Conservation (phyloP, 2,113 vertebrate species). For the Colossoma macropomum region DNA sequence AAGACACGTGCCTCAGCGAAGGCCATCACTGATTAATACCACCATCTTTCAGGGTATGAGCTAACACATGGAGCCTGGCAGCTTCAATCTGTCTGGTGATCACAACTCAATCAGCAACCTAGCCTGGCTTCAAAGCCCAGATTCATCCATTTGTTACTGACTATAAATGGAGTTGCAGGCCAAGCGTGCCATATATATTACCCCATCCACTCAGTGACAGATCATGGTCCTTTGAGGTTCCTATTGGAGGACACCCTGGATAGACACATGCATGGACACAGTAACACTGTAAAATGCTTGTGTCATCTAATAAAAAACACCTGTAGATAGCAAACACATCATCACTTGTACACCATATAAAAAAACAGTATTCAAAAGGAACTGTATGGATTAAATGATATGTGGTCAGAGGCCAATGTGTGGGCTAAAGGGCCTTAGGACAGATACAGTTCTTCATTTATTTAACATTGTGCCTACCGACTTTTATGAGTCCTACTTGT, state of each 20-base stretch:
- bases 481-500: background rate
- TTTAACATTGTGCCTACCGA: background rate
- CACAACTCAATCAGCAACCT: slow-evolving; percentile 35
- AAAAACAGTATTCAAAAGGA: no score
- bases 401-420: no score
- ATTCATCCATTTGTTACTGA: slow-evolving; percentile 35
- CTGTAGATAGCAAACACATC: no score
- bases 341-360: no score
- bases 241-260: background rate
- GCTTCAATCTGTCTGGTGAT: slow-evolving; percentile 36
- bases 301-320: background rate
- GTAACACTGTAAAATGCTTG: background rate
- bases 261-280: background rate
- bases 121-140: background rate
- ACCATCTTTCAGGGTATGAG: slow-evolving; percentile 17
- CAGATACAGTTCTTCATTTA: background rate
- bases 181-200: slow-evolving; percentile 38
- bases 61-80: slow-evolving; percentile 1
- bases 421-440: no score
- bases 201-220: background rate
- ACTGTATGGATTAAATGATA: no score
- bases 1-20: slow-evolving; percentile 14
- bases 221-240: background rate
- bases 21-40: slow-evolving; percentile 45
- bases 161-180: slow-evolving; percentile 36